Percentiles rank a stretch among this genome's conserved stretches.
phyloP scores from a whole-genome alignment of 2,888 invertebrate genomes.

The Acronicta alni region DNA sequence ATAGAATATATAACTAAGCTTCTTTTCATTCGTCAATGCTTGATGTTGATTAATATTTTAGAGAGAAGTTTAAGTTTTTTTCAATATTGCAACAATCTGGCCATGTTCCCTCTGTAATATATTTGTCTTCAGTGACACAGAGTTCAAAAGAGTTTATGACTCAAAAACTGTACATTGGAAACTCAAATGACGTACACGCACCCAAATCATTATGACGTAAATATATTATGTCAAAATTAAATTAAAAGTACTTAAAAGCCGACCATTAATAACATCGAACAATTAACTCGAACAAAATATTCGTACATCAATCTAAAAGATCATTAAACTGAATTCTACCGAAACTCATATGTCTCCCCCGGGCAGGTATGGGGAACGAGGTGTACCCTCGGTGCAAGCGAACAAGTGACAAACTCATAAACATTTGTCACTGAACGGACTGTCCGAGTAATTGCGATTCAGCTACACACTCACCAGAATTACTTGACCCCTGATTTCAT shows the following conservation, averaged over 20 bases:
- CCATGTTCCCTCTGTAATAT: too few species aligned
- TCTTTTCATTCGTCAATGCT: too few species aligned
- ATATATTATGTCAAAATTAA: conserved; percentile 43
- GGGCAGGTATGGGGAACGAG: conserved; percentile 72
- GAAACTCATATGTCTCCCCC: conserved; percentile 69
- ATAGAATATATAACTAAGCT: too few species aligned
- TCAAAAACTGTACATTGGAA: conserved; percentile 2
- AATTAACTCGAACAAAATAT: conserved; percentile 57
- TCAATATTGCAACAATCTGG: too few species aligned
- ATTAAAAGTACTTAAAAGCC: conserved; percentile 44
- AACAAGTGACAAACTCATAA: conserved; percentile 88
- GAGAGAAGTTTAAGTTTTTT: too few species aligned
- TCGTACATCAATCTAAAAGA: conserved; percentile 71
- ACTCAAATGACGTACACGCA: conserved; percentile 21
- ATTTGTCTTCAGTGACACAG: too few species aligned
- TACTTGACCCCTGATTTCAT: conserved; percentile 58
- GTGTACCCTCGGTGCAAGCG: conserved; percentile 70
- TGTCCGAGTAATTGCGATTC: conserved; percentile 84
- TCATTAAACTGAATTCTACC: conserved; percentile 77
- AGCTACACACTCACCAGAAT: conserved; percentile 72
- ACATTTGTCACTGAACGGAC: conserved; percentile 86
- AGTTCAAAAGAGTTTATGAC: neutral
- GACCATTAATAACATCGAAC: conserved; percentile 54
- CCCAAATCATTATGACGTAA: conserved; percentile 30
- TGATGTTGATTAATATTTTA: too few species aligned